These are phyloP conservation scores for Mastigias papua DNA, from an alignment of 30 jellyfish, hydroid and myxozoan genomes.

Conservation along the genomic window DNA sequence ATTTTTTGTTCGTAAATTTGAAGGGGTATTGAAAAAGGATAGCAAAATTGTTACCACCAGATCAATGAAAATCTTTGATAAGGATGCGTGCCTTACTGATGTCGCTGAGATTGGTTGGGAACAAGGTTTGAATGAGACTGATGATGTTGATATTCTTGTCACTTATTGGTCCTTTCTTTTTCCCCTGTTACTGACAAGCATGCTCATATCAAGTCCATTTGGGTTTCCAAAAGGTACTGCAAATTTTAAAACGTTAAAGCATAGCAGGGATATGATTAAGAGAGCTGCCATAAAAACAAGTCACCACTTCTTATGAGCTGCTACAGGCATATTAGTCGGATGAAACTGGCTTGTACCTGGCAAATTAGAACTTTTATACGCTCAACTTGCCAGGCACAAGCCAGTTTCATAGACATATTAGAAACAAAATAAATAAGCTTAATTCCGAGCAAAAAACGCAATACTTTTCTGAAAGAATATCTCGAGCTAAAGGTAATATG, in stretches of 20 bases:
- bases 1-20: constrained; percentile 26
- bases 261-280: constrained; percentile 29
- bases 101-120: too few relatives aligned
- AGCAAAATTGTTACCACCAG: constrained; percentile 40
- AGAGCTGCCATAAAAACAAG: too few relatives aligned
- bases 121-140: background rate
- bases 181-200: constrained; percentile 26
- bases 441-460: constrained; percentile 3
- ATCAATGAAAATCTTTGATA: constrained; percentile 3
- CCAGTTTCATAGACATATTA: too few relatives aligned
- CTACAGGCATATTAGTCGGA: constrained; percentile 17
- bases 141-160: constrained; percentile 18
- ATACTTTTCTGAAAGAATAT: constrained; percentile 1
- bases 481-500: constrained; percentile 8
- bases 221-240: constrained; percentile 45
- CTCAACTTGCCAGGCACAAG: too few relatives aligned
- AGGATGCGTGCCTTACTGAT: too few relatives aligned
- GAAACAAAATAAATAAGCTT: constrained; percentile 26
- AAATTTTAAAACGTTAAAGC: background rate
- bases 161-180: constrained; percentile 12
- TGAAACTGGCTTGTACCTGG: too few relatives aligned
- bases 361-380: too few relatives aligned
- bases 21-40: constrained; percentile 29
- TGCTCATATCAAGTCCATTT: constrained; percentile 18
- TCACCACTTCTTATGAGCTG: too few relatives aligned